phyloP scores from a whole-genome alignment of 2,113 vertebrate species.

The Trematomus loennbergii region DNA sequence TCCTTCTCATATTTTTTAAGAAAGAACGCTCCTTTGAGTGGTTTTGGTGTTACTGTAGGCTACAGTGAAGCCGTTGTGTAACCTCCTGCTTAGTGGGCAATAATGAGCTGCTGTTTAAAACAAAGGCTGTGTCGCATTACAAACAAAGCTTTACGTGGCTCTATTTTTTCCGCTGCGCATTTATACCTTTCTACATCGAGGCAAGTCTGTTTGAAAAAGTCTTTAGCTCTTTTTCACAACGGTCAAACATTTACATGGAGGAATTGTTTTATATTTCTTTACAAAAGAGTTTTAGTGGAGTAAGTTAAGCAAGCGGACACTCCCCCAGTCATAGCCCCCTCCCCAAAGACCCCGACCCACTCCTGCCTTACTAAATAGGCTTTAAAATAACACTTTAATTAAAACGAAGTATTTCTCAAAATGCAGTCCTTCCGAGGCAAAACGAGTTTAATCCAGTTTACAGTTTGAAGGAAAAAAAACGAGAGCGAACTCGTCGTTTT shows the following conservation, averaged over 20 bases:
- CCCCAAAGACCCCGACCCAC: conserved; percentile 58
- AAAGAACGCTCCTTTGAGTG: neutral
- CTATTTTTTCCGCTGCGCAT: neutral
- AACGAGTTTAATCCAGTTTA: neutral
- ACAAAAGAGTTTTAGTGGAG: conserved; percentile 44
- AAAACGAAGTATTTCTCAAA: neutral
- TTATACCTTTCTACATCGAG: neutral
- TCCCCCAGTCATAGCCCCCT: conserved; percentile 67
- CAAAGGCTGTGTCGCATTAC: conserved; percentile 22
- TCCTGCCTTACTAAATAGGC: neutral
- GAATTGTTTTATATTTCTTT: conserved; percentile 48
- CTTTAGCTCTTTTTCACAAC: neutral
- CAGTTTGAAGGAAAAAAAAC: neutral
- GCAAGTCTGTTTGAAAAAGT: neutral
- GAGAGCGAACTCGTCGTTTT: neutral
- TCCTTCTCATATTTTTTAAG: neutral
- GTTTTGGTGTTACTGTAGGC: neutral
- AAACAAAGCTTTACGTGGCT: neutral
- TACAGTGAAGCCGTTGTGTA: neutral
- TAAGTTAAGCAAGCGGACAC: conserved; percentile 57
- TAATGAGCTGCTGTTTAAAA: conserved; percentile 12
- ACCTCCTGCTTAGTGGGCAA: neutral
- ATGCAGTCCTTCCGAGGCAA: neutral
- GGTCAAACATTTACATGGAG: neutral
- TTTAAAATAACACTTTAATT: neutral